Percentiles rank a stretch among this genome's conserved stretches.
These are phyloP conservation scores for Drosophila neotestacea DNA, from an alignment of 2,888 invertebrate species.

Conservation along the genomic window DNA sequence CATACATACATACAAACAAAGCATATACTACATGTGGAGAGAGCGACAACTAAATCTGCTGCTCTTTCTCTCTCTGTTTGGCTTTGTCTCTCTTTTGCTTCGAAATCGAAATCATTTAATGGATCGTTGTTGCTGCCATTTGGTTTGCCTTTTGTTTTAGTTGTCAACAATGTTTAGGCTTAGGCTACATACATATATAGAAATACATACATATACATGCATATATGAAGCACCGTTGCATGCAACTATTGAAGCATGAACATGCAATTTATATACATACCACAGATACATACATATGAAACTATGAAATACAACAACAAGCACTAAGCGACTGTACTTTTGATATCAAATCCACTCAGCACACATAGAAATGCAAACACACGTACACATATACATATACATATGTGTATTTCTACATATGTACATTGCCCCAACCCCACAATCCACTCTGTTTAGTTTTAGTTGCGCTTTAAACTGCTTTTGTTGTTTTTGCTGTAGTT, in stretches of 20 bases:
- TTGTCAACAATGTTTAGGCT: constrained; percentile 72
- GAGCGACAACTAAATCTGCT: constrained; percentile 40
- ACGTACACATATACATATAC: constrained; percentile 18
- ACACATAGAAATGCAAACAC: constrained; percentile 55
- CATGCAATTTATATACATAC: constrained; percentile 71
- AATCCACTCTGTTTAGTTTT: constrained; percentile 71
- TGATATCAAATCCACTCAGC: constrained; percentile 72
- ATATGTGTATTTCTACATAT: constrained; percentile 31
- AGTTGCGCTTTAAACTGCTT: constrained; percentile 78
- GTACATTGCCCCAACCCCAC: constrained; percentile 9
- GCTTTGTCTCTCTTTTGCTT: constrained; percentile 10
- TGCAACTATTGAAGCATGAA: constrained; percentile 80
- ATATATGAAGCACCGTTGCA: constrained; percentile 46
- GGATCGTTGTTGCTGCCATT: constrained; percentile 43
- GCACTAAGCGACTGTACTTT: constrained; percentile 73
- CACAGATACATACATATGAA: constrained; percentile 33
- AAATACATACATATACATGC: constrained; percentile 1
- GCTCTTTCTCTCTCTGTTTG: constrained; percentile 23
- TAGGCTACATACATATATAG: constrained; percentile 39
- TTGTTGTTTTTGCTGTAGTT: constrained; percentile 42
- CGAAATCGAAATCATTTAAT: constrained; percentile 52
- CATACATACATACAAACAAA: not conserved
- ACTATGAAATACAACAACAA: constrained; percentile 73
- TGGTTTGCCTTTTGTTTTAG: constrained; percentile 65
- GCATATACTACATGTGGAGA: constrained; percentile 1